Percentiles rank a stretch among this genome's conserved stretches.
phyloP scores from a whole-genome alignment of 2,113 vertebrate genomes.

The Amblyopsis rosae region DNA sequence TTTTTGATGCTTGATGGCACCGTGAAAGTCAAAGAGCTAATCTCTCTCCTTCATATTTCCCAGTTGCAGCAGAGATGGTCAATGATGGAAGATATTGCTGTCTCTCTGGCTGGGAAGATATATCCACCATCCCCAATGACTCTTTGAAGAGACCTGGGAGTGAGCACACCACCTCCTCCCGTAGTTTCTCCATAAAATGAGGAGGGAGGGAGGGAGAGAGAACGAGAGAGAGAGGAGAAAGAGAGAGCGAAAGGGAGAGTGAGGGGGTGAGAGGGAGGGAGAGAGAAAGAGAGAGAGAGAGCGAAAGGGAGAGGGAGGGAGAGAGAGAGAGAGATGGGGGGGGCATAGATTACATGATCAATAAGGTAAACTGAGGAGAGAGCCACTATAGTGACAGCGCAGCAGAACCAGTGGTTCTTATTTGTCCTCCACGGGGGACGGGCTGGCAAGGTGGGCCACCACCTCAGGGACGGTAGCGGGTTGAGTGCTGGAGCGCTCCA shows the following conservation, averaged over 20 bases:
- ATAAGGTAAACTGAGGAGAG: neutral
- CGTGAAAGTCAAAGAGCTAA: too few relatives aligned
- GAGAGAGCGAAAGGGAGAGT: neutral
- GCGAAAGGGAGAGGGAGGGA: neutral
- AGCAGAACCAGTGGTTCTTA: constrained; percentile 15
- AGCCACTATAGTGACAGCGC: neutral
- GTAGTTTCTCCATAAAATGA: neutral
- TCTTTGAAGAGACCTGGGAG: too few relatives aligned
- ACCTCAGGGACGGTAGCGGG: constrained; percentile 17
- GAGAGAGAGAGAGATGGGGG: neutral
- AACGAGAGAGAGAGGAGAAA: neutral
- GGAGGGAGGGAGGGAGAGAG: neutral
- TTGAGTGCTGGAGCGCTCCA: neutral
- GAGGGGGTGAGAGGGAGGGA: neutral
- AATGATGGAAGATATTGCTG: too few relatives aligned
- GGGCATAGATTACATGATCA: neutral
- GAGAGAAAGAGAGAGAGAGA: neutral
- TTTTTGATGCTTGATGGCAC: too few relatives aligned
- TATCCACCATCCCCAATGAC: too few relatives aligned
- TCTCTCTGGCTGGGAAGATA: too few relatives aligned
- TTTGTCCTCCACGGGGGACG: constrained; percentile 34
- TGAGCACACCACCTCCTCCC: too few relatives aligned
- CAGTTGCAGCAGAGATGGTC: too few relatives aligned
- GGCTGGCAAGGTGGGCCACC: constrained; percentile 22
- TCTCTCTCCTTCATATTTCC: too few relatives aligned